phyloP scores from a whole-genome alignment of 2,797 vertebrate genomes.

The Tangara arthus region DNA sequence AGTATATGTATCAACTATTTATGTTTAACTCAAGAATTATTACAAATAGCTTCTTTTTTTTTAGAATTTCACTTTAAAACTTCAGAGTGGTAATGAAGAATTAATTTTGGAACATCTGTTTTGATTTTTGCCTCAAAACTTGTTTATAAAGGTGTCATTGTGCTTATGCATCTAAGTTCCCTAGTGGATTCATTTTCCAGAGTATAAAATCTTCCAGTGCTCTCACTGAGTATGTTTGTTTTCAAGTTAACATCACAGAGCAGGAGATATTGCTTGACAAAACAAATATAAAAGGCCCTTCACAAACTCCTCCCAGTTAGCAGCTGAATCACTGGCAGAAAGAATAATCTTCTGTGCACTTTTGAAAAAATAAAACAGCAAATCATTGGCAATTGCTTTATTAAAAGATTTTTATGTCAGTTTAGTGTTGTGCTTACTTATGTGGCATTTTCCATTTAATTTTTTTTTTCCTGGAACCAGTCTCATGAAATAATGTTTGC shows the following conservation, averaged over 20 bases:
- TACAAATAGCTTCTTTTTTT: not conserved
- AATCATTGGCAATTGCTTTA: not conserved
- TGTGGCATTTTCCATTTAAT: not conserved
- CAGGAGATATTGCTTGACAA: not conserved
- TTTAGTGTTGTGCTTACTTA: not conserved
- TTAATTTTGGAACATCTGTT: not conserved
- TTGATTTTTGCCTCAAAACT: not conserved
- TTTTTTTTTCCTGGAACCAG: not conserved
- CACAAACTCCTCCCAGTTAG: not conserved
- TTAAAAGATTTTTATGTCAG: not conserved
- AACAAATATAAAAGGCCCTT: constrained; percentile 1
- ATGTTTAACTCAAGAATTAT: not conserved
- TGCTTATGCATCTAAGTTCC: not conserved
- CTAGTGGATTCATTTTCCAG: not conserved
- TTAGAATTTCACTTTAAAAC: not conserved
- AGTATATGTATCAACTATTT: not conserved
- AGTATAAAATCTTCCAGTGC: not conserved
- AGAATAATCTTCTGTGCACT: not conserved
- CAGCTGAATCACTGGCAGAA: constrained; percentile 10
- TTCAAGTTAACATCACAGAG: not conserved
- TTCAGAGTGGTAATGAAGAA: not conserved
- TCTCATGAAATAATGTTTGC: not conserved
- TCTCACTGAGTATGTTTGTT: not conserved
- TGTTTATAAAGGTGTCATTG: not conserved
- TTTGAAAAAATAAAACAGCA: not conserved